A percentile compares a stretch with the other conserved stretches of the same genome.
These are phyloP conservation scores for Uloborus plumipes DNA, from an alignment of 2,888 invertebrate genomes.

Conservation along the genomic window DNA sequence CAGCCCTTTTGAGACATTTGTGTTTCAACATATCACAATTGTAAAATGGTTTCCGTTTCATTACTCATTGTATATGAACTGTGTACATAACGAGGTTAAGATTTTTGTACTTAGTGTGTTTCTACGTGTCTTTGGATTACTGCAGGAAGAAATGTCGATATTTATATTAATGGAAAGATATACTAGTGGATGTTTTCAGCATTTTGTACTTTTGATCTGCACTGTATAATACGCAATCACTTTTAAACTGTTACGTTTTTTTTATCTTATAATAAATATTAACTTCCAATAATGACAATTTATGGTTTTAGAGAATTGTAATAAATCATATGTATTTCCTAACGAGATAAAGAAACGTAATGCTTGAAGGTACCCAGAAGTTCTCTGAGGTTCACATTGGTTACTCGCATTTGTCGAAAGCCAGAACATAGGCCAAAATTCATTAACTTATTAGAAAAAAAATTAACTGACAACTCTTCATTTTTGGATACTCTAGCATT, in stretches of 20 bases:
- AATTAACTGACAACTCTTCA: neutral
- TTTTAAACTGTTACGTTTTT: too few species aligned
- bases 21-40: constrained; percentile 60
- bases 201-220: constrained; percentile 21
- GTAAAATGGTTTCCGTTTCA: constrained; percentile 18
- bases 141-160: constrained; percentile 33
- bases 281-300: neutral
- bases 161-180: constrained; percentile 7
- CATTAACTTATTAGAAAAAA: too few species aligned
- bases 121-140: constrained; percentile 49
- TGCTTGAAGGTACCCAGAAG: too few species aligned
- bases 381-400: too few species aligned
- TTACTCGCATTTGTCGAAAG: too few species aligned
- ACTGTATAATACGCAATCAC: too few species aligned
- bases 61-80: constrained; percentile 43
- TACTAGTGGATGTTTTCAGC: constrained; percentile 41
- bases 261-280: too few species aligned
- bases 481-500: neutral
- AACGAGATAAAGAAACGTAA: too few species aligned
- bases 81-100: constrained; percentile 57
- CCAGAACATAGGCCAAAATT: too few species aligned
- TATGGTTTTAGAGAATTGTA: neutral
- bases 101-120: constrained; percentile 63
- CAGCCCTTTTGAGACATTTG: constrained; percentile 41
- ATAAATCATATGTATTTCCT: neutral